A percentile compares a stretch with the other conserved stretches of the same genome.
phyloP scores from a whole-genome alignment of 2,113 vertebrate genomes.

The Campylorhamphus procurvoides region DNA sequence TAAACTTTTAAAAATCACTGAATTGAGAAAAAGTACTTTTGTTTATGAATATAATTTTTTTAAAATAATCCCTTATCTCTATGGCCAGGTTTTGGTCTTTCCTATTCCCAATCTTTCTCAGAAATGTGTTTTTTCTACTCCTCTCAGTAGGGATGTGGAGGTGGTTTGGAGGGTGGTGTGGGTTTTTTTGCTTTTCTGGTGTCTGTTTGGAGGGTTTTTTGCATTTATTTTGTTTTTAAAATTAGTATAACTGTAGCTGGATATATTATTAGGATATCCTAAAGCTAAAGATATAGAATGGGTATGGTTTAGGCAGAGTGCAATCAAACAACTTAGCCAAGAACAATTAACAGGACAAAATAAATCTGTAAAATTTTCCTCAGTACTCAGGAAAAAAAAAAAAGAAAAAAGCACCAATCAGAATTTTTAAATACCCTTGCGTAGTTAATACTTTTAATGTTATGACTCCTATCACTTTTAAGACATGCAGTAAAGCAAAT shows the following conservation, averaged over 20 bases:
- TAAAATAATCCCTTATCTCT: neutral
- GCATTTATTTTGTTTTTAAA: neutral
- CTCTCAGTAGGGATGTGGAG: neutral
- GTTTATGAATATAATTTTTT: neutral
- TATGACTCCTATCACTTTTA: neutral
- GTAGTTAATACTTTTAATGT: neutral
- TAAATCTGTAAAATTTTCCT: neutral
- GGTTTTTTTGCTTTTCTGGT: accelerated
- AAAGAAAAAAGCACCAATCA: neutral
- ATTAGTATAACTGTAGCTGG: neutral
- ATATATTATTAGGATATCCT: neutral
- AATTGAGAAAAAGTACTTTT: neutral
- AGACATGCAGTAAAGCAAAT: neutral
- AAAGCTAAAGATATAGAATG: neutral
- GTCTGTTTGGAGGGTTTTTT: accelerated
- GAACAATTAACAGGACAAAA: neutral
- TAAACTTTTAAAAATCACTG: neutral
- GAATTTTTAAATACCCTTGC: neutral
- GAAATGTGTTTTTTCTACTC: neutral
- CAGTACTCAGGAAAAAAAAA: neutral
- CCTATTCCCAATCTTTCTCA: neutral
- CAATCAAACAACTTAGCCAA: neutral
- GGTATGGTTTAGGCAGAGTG: neutral
- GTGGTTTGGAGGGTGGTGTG: accelerated
- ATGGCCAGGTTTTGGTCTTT: neutral